These are phyloP conservation scores for Digitonthophagus gazella DNA, from an alignment of 2,888 invertebrate genomes.

Conservation along the genomic window DNA sequence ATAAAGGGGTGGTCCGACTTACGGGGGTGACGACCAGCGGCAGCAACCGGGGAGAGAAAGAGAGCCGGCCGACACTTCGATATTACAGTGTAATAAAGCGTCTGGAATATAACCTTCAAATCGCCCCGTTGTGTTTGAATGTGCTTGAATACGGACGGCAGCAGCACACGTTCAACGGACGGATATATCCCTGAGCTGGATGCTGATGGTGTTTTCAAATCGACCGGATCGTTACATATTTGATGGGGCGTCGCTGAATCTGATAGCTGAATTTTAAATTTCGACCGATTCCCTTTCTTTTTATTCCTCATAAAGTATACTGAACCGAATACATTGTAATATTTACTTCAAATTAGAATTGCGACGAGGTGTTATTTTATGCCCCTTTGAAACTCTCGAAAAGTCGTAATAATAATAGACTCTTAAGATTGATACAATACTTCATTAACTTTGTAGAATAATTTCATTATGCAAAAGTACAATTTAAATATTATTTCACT, in stretches of 20 bases:
- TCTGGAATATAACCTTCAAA: conserved; percentile 9
- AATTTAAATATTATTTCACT: background rate
- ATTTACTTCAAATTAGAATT: background rate
- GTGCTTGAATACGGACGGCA: background rate
- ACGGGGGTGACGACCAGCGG: conserved; percentile 11
- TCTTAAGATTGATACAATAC: no score
- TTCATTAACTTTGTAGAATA: background rate
- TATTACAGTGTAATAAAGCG: conserved; percentile 4
- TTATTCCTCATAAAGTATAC: background rate
- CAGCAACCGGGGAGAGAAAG: background rate
- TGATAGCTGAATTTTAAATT: background rate
- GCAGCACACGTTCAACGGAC: background rate
- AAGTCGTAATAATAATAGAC: no score
- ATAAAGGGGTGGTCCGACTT: conserved; percentile 3
- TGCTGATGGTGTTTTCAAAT: background rate
- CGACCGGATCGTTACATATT: background rate
- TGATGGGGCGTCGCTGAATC: background rate
- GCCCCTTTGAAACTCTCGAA: no score
- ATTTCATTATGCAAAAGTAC: background rate
- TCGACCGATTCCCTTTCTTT: background rate
- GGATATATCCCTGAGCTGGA: background rate
- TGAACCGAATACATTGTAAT: background rate
- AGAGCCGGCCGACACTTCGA: background rate
- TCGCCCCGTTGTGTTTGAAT: background rate
- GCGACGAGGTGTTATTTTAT: no score